Percentiles rank a stretch among this genome's conserved stretches.
phyloP scores from a whole-genome alignment of 2,888 invertebrate species.

The Azorinus chamasolen region DNA sequence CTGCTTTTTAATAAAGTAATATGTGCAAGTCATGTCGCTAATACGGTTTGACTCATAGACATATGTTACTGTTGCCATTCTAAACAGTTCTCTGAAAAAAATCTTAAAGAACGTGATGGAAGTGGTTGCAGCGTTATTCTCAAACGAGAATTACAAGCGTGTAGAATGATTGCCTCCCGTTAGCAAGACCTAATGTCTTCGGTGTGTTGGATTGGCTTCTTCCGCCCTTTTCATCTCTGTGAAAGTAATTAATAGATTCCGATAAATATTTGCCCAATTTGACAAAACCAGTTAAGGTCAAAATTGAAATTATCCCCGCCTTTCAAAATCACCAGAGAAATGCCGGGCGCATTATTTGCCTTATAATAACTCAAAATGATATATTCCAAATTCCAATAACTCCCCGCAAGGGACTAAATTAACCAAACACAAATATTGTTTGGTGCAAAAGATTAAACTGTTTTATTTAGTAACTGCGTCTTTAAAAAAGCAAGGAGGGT shows the following conservation, averaged over 20 bases:
- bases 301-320: conserved; percentile 62
- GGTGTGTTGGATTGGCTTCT: neutral
- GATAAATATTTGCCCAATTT: conserved; percentile 72
- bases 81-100: too few species aligned
- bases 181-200: too few species aligned
- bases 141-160: too few species aligned
- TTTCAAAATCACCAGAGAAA: conserved; percentile 51
- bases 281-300: conserved; percentile 64
- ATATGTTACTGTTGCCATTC: too few species aligned
- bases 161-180: too few species aligned
- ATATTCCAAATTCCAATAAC: conserved; percentile 57
- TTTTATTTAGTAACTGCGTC: conserved; percentile 65
- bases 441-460: conserved; percentile 66
- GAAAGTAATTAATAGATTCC: conserved; percentile 65
- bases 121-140: too few species aligned
- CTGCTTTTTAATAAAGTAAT: too few species aligned
- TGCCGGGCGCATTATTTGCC: conserved; percentile 58
- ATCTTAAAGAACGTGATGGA: too few species aligned
- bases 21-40: too few species aligned
- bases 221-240: conserved; percentile 33
- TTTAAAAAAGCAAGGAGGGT: conserved; percentile 57
- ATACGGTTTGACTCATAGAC: too few species aligned
- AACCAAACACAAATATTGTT: conserved; percentile 69
- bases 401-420: conserved; percentile 61
- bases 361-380: conserved; percentile 65